Base-by-base conservation (phyloP, 1,140 invertebrate genomes). In the Matsumurasca onukii region DNA sequence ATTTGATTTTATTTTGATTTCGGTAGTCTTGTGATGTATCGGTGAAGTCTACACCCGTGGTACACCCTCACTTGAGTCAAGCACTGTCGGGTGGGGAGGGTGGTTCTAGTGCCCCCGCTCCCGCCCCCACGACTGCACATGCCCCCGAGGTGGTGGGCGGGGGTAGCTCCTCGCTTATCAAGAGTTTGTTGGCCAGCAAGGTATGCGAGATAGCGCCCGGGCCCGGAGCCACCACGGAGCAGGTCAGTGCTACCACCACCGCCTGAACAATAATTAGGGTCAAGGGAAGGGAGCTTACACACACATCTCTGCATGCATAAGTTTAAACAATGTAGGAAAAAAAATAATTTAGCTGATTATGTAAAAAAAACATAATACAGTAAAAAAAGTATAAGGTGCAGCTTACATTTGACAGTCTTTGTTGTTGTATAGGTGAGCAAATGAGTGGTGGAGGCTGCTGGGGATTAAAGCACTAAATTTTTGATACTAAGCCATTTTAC, bases 161-260 rank as follows among this genome's bases (percentile, higher is more conserved):
- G 73, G 76, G 76, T 57, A 76, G 74, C 71, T 62, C 86, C 74
- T 91, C 90, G 68, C 83, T 93, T 73, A 93, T 94, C 76, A 93
- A 94, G 82, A 92, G 88, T 81, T 84, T 94, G 66, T 80, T 94
- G 79, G 92, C 91, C 71, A 93, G 88, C 79, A 94, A 94, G 85
- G 89, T 94, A 83, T 81, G 27, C 24, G 71, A 72, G 31, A 51
- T 51, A 25, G 45, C 29, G 48, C 22, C 27, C 1, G 30, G 49
- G 12, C 30, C 29, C 29, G 57, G 25, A 13, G 20, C 31, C 1
- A 34, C 59, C 49, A 25, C 27, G 51, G 59, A 52, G 22, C 66
- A 67, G 66, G 66, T 67, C 52, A 59, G 59, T 64, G 39, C 55
- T 27, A 31, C 29, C 34, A 67, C 66, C 27, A 67, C 66, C 55